These are phyloP conservation scores for Anthopleura xanthogrammica DNA, from an alignment of 92 coral and sea anemone genomes.

Conservation along the genomic window DNA sequence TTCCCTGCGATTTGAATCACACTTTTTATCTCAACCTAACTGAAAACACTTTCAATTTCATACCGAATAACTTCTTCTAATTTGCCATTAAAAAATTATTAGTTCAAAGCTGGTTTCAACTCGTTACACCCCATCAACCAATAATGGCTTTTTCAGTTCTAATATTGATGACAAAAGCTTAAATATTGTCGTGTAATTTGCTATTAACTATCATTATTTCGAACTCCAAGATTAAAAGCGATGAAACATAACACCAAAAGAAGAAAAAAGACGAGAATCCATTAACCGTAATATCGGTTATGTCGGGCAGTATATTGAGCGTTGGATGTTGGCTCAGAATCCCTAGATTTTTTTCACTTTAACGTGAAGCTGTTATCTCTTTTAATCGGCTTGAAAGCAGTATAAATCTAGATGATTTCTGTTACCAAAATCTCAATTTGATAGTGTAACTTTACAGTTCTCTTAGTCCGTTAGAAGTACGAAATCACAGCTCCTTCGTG, in stretches of 20 bases:
- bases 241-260: constrained; percentile 1
- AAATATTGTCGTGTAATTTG: constrained; percentile 19
- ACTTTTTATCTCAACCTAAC: not conserved
- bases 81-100: not conserved
- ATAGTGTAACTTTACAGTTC: not conserved
- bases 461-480: not conserved
- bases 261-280: not conserved
- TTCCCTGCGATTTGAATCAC: not conserved
- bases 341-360: constrained; percentile 12
- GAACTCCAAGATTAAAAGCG: not conserved
- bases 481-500: constrained; percentile 1
- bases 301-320: not conserved
- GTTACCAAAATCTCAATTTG: not conserved
- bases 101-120: not conserved
- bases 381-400: constrained; percentile 10
- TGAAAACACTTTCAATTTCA: not conserved
- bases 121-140: not conserved
- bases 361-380: constrained; percentile 1
- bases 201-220: constrained; percentile 16
- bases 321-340: not conserved
- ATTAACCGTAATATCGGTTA: not conserved
- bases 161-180: not conserved
- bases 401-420: constrained; percentile 1
- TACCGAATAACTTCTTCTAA: constrained; percentile 1
- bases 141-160: not conserved